Conservation (phyloP, 2,113 vertebrate species). For the Lasiurus cinereus region DNA sequence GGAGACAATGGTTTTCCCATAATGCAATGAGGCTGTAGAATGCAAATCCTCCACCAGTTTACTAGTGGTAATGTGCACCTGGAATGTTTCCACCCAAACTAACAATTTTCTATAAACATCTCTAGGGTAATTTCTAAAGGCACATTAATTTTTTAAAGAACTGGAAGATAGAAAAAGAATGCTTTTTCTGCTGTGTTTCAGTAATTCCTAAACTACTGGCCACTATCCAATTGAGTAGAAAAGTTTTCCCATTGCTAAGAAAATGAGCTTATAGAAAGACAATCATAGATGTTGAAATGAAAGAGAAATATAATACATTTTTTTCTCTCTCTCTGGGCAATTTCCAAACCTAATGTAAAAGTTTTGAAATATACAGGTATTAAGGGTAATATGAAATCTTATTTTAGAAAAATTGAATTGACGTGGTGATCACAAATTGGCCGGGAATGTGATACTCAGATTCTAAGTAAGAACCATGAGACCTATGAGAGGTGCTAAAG, state of each 20-base stretch:
- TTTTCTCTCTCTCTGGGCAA: background rate
- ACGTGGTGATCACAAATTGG: background rate
- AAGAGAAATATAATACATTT: background rate
- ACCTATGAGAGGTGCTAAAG: background rate
- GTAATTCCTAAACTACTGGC: conserved; percentile 27
- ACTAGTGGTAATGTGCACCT: background rate
- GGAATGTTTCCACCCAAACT: background rate
- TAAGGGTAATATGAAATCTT: conserved; percentile 16
- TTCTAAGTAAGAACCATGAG: conserved; percentile 36
- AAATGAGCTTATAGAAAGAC: conserved; percentile 60
- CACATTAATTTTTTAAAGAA: conserved; percentile 61
- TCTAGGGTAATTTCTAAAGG: conserved; percentile 73
- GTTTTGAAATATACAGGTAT: background rate
- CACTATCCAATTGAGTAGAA: background rate
- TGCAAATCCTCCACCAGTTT: background rate
- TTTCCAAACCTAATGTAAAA: conserved; percentile 55
- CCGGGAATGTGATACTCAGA: background rate
- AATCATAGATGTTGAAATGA: conserved; percentile 50
- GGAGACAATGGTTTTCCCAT: conserved; percentile 5
- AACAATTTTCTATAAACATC: conserved; percentile 58
- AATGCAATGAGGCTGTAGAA: background rate
- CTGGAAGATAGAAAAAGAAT: conserved; percentile 28
- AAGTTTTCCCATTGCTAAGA: background rate
- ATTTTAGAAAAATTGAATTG: conserved; percentile 54
- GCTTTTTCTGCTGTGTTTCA: background rate